Base-by-base conservation (phyloP, 1,140 invertebrate species). In the Forficula auricularia region DNA sequence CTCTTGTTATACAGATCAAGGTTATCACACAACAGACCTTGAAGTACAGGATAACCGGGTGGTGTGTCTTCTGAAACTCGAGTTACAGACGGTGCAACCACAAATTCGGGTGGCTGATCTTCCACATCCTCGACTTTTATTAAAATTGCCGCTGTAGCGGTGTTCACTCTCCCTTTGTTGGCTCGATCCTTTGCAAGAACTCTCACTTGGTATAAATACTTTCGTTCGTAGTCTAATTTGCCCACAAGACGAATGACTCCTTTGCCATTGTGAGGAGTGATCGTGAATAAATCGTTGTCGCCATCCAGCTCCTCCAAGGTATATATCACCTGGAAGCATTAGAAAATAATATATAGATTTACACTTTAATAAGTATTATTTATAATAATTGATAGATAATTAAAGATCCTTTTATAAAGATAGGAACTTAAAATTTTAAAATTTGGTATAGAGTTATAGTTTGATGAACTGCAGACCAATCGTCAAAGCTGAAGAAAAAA, bases 71-170 rank as follows among this genome's bases (percentile, higher is more conserved):
- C 87, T 45, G 79, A 74, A 31, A 94, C 77, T 52, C 84, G 71
- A 1, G 83, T 84, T 15, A 94, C 83, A 1, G 87, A 79, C 38
- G 78, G 81, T 8, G 84, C 83, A 35, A 78, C 70, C 18, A 89
- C 75, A 63, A 91, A 94, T 59, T 89, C 84, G 0, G 87, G 87
- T 2, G 82, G 82, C 55, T 87, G 82, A 58, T 94, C 88, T 63
- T 89, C 85, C 14, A 87, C 75, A 64, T 94, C 88, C 54, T 78
- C 67, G 2, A 90, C 77, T 63, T 89, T 84, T 0, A 92, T 72
- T 46, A 94, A 60, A 48, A 94, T 76, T 19, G 82, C 82, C 1
- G 85, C 85, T 1, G 85, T 88, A 15, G 82, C 87, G 1, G 85
- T 89, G 52, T 85, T 84, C 15, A 77, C 61, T 58, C 76, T 63